Base-by-base conservation (phyloP, 2,113 vertebrate genomes). In the Echinops telfairi region DNA sequence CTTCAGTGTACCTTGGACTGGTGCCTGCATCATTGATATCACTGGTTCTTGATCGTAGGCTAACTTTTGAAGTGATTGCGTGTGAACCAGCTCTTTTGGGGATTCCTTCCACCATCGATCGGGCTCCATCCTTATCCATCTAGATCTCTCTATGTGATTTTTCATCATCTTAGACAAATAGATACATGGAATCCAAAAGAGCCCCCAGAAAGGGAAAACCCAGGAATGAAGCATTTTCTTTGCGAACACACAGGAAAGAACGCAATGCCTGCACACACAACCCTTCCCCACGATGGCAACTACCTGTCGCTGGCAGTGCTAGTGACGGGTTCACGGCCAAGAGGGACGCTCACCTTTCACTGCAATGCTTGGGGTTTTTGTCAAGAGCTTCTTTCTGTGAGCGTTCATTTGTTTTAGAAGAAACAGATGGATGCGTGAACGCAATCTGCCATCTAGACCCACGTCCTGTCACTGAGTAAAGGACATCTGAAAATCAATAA, bases 181-280 rank as follows among this genome's bases (percentile, higher is more conserved):
- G 47, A n/a, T 57, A 53, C 3, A 12, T 64, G 47, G 58, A 53
- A 81, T 3, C 43, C 23, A 57, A 89, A 84, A 60, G 15, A 75
- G 25, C 83, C 31, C n/a, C n/a, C 66, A 81, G n/a, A 66, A 47
- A 36, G 33, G 70, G 86, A 29, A 70, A 58, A 1, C 12, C 10
- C 19, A 4, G 0, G 0, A 4, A 19, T 64, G 9, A 38, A 70
- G 31, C 58, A 36, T 15, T 23, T 15, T 38, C 33, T 68, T 0
- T 27, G 6, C 4, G 10, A 25, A 38, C 3, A 38, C 31, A n/a
- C 3, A 36, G 19, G 14, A n/a, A 77, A 53, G 71, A 78, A 47
- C 12, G 3, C 0, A 19, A 29, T 58, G 17, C 0, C 25, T 3
- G 3, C 11, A 31, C 10, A 16, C 1, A 25, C 25, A 16, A 3